Evolutionary conservation across 2,888 invertebrate genomes (phyloP).

Genomic region (Coleophora deauratella): DNA sequence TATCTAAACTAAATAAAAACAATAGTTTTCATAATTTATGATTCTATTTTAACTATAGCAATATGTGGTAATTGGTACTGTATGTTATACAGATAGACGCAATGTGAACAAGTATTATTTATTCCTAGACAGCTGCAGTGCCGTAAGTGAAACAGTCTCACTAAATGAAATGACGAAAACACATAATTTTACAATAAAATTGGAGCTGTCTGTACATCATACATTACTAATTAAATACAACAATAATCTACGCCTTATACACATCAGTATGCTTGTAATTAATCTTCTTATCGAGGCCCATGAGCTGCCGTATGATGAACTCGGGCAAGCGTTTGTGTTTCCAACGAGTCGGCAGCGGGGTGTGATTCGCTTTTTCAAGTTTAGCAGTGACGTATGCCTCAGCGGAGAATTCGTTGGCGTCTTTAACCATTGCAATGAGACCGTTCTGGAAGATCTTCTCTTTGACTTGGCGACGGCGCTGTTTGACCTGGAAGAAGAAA

Average conservation of each 20-base stretch:
- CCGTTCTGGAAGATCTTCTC: conserved; percentile 85
- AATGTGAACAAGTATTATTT: too few relatives aligned
- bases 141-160: too few relatives aligned
- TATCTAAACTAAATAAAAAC: too few relatives aligned
- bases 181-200: too few relatives aligned
- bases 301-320: conserved; percentile 78
- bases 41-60: too few relatives aligned
- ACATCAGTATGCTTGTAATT: conserved; percentile 64
- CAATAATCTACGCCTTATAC: conserved; percentile 46
- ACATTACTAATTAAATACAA: too few relatives aligned
- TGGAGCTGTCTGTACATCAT: too few relatives aligned
- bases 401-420: conserved; percentile 84
- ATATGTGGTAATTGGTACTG: too few relatives aligned
- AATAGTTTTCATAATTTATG: too few relatives aligned
- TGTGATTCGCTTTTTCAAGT: conserved; percentile 75
- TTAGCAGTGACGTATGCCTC: conserved; percentile 80
- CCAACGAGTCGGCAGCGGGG: conserved; percentile 72
- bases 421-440: conserved; percentile 78
- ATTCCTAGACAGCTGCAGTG: too few relatives aligned
- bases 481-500: conserved; percentile 61
- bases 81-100: too few relatives aligned
- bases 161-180: too few relatives aligned
- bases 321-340: conserved; percentile 79
- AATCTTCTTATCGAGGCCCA: conserved; percentile 75
- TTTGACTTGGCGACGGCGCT: conserved; percentile 80